Evolutionary conservation across 2,888 invertebrate genomes (phyloP), one percentile per base, ranked within the genome.

Genomic region (Phalangium opilio): DNA sequence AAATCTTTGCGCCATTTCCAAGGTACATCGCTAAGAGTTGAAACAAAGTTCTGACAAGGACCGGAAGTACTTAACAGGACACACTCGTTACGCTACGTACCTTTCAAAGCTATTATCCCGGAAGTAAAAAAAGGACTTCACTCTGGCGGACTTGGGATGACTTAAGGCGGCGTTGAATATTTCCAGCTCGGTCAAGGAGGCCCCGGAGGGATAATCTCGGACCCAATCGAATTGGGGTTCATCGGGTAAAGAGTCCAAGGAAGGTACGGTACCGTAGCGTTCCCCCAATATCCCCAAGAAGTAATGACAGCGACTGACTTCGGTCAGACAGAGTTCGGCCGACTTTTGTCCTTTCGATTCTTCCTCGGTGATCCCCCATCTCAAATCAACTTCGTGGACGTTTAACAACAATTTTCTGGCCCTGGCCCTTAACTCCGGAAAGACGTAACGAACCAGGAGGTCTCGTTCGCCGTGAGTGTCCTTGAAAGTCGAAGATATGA

Each of bases 391-490:
- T 55, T 67, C 67, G 50, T 61, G 57, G 4, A 70, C 55, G 36
- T 57, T 56, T 3, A 63, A 57, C 49, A 63, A 63, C 41, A 64
- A 60, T 42, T 61, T 60, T 50, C 57, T 53, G 4, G 64, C 64
- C 44, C 64, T 58, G 21, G 61, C 60, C 41, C 64, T 60, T 49
- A 70, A 57, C 56, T 67, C 67, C 5, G 70, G 70, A 56, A 70
- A 66, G 32, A 71, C 63, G 57, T 62, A 66, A 3, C 67, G 57
- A 11, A 65, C 63, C 43, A 70, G 58, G 15, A 70, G 54, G 53
- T 70, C 68, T 44, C 70, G 59, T 55, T 70, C 70, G 4, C 67
- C 66, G 52, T 70, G 68, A 69, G 71, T 69, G 59, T 71, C 70
- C 7, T 61, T 59, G 57, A 70, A 70, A 3, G 70, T 70, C 2